Base-by-base conservation (phyloP, 30 jellyfish, hydroid and myxozoan species). In the Haliclystus octoradiatus region DNA sequence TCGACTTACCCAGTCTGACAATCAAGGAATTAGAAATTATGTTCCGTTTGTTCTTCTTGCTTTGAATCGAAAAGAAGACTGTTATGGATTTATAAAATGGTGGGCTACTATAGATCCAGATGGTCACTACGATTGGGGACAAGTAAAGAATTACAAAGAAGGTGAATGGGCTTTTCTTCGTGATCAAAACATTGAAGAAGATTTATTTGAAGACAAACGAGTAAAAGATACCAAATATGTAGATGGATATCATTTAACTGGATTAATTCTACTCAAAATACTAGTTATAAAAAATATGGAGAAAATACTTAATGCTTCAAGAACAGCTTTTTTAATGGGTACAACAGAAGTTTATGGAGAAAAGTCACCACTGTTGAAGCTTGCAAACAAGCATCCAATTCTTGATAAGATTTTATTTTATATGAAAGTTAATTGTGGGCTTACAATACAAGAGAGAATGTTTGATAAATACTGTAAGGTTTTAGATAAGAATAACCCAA, bases 81-180 rank as follows among this genome's bases (percentile, higher is more conserved):
- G 57, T 19, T 68, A 68, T 47, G 78, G 28, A 28, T 68, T 68
- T 28, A n/a, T 68, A 24, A 68, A 68, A 68, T 46, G 78, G 73
- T 68, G 78, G 78, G 34, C 26, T 50, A 40, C 46, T 26, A 49
- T 28, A 40, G 29, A 0, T 32, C 25, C 0, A 15, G 4, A 3
- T 40, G 61, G 1, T 5, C 57, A 40, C 57, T n/a, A n/a, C n/a
- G 57, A 40, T 19, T 40, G 57, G 57, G 57, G 57, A 40, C 9
- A 5, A 19, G 57, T 5, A 9, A 19, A 40, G 14, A 19, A 19
- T 9, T 40, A 40, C 57, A 19, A 19, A 19, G 57, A 40, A 19
- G 57, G 57, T 19, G 57, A 40, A 40, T 40, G 57, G 57, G 68
- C 12, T 24, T 13, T 5, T 7, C 13, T 26, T 2, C 29, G 60